A percentile compares a stretch with the other conserved stretches of the same genome.
These are phyloP conservation scores for Simalia tracyae DNA, from an alignment of 2,797 vertebrate genomes.

Conservation along the genomic window DNA sequence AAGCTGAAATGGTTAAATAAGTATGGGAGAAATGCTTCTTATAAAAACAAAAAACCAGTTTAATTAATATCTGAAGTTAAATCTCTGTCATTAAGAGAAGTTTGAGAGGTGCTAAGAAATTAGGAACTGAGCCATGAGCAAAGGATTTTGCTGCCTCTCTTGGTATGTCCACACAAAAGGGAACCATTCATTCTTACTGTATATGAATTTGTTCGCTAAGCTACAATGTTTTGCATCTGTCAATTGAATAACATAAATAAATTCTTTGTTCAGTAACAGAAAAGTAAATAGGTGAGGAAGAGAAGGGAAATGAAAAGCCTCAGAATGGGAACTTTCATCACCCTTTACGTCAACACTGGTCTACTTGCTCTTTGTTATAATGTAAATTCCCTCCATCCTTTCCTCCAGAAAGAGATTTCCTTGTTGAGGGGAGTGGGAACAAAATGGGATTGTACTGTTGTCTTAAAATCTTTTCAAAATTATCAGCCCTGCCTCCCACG, in stretches of 20 bases:
- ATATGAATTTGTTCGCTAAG: neutral
- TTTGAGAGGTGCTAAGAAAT: neutral
- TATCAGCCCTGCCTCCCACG: conserved; percentile 61
- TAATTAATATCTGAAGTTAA: neutral
- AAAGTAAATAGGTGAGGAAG: neutral
- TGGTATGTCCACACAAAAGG: neutral
- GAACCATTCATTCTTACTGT: neutral
- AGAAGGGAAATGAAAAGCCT: conserved; percentile 14
- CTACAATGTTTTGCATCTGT: rapidly evolving
- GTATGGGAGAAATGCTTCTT: neutral
- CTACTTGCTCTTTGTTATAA: conserved; percentile 51
- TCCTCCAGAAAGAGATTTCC: conserved; percentile 52
- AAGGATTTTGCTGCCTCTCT: neutral
- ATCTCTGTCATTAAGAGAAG: neutral
- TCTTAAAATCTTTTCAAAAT: conserved; percentile 60
- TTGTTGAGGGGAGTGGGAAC: conserved; percentile 52
- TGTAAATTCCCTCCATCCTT: conserved; percentile 58
- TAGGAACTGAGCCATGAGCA: neutral
- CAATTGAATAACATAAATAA: conserved; percentile 2
- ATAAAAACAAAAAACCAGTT: neutral
- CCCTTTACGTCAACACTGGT: conserved; percentile 55
- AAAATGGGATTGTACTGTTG: conserved; percentile 60
- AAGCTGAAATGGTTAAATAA: neutral
- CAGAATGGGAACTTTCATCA: conserved; percentile 42
- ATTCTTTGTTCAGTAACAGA: conserved; percentile 1